Evolutionary conservation across 2,888 invertebrate species (phyloP), one percentile per base, ranked within the genome.

Genomic region (Isoperla grammatica): DNA sequence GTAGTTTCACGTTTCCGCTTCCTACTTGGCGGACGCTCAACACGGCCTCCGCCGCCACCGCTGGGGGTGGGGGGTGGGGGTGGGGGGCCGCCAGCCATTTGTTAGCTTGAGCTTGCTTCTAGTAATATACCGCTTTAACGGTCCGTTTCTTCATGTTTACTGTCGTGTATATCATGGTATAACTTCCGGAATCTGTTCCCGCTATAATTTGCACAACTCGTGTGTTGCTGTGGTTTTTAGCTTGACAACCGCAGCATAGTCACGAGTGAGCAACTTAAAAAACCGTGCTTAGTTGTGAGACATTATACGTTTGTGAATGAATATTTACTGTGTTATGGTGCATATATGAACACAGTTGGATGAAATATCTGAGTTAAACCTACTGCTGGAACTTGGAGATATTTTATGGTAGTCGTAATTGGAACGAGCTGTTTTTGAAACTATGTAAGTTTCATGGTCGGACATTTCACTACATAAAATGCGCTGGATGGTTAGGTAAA

Each of bases 21-120:
- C 57, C 57, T 57, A 20, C 57, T 57, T 57, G 57, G 57, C 57
- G 49, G 35, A 15, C 49, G 49, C 23, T 50, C 49, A 50, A 50
- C 15, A 29, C 23, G n/a, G 49, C 49, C 12, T 20, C 43, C 9
- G 2, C n/a, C 8, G 22, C 22, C 22, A 2, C 22, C 8, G 20
- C 3, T 43, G 6, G 43, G 2, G 4, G 48, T 11, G 48, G 22
- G 4, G 15, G 45, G 12, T 9, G 22, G 48, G 48, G 4, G 8
- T 9, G 20, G 48, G 22, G 20, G 35, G 13, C 11, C 8, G 49
- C 23, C 23, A 48, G 48, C 48, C 37, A 20, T 57, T 57, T 35
- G 37, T 57, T 39, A 57, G 12, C 13, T 40, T 39, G 37, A 15
- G 57, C 39, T 48, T 48, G 15, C 23, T 48, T 57, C 37, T 48